Base-by-base conservation (phyloP, 2,888 invertebrate species). In the Parascotia fuliginaria region DNA sequence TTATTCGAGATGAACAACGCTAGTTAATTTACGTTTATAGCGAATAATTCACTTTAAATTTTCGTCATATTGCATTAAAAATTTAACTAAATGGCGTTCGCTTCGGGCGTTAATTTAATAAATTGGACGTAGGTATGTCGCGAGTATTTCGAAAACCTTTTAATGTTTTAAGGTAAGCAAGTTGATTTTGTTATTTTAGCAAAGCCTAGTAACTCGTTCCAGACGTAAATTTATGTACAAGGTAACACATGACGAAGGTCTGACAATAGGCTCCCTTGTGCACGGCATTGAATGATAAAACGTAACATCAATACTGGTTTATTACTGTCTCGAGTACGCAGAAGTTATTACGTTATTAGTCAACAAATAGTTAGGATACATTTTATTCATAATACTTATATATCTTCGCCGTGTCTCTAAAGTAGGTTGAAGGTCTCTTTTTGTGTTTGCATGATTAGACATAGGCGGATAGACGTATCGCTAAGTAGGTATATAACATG, bases 181-280 rank as follows among this genome's bases (percentile, higher is more conserved):
- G 65, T 31, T 28, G 9, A 22, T 43, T 42, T 6, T 51, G 55
- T 52, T 58, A 53, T 56, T 70, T 56, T 44, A 55, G 42, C 42
- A 47, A 55, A 62, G 40, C 34, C 43, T 60, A 46, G 47, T 46
- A 55, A 53, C 33, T 51, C 54, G 50, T 48, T 62, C n/a, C 14
- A 41, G 50, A 41, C 48, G n/a, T n/a, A n/a, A n/a, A 42, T 61
- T 55, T 52, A 60, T 66, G 55, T 64, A 53, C 49, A 39, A 43
- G 60, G 56, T 52, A 65, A 58, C 58, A 16, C 12, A 24, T 61
- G 64, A 69, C 59, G 48, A 54, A 69, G 67, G 72, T 69, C 48
- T 70, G 59, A 64, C 57, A 59, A 54, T 60, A 43, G 13, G 39
- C 6, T 42, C 40, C 49, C 50, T 48, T 36, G 47, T 34, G 54